Evolutionary conservation across 2,797 vertebrate genomes (phyloP).

Genomic region (Spea hammondii): DNA sequence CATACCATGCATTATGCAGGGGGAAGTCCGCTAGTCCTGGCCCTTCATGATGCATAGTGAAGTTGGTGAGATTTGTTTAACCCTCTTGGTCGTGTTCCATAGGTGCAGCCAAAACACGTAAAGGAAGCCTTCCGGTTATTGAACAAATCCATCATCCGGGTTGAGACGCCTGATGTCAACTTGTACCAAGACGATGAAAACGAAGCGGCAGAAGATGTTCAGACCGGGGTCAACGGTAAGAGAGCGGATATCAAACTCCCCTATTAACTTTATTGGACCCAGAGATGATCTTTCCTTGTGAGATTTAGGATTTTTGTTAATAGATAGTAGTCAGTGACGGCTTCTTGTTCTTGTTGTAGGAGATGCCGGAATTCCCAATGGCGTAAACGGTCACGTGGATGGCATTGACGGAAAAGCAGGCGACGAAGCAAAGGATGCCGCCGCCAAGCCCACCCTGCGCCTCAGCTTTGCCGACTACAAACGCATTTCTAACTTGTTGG

Average conservation of each 20-base stretch:
- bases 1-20: too few relatives aligned
- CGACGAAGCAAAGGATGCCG: conserved; percentile 59
- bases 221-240: conserved; percentile 69
- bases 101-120: conserved; percentile 98
- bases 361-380: conserved; percentile 69
- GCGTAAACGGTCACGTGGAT: conserved; percentile 67
- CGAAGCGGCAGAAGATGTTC: conserved; percentile 71
- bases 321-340: background rate
- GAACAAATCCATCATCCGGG: conserved; percentile 97
- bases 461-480: conserved; percentile 89
- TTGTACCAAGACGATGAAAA: conserved; percentile 88
- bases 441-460: conserved; percentile 76
- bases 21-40: too few relatives aligned
- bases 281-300: background rate
- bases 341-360: conserved; percentile 62
- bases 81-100: conserved; percentile 22
- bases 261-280: too few relatives aligned
- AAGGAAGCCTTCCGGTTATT: conserved; percentile 96
- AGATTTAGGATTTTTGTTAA: background rate
- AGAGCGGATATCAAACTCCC: background rate
- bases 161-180: conserved; percentile 96
- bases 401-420: conserved; percentile 69
- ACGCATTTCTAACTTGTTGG: conserved; percentile 91
- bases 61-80: too few relatives aligned
- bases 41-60: too few relatives aligned